phyloP scores from a whole-genome alignment of 2,113 vertebrate genomes.

The Zosterops borbonicus region DNA sequence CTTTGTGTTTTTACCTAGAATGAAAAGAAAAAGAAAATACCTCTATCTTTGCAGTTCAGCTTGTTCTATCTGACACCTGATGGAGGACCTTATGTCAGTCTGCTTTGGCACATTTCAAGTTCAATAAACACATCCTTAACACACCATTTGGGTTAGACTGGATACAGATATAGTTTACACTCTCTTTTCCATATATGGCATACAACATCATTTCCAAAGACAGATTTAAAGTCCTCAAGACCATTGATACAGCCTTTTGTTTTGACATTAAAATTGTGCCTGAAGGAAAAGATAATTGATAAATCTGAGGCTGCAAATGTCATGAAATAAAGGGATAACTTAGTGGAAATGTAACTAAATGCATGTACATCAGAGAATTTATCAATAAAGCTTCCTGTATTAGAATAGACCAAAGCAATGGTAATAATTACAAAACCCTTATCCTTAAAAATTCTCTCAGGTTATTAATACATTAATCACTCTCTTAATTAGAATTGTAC shows the following conservation, averaged over 20 bases:
- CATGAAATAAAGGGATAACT: not conserved
- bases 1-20: not conserved
- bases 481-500: slow-evolving; percentile 48
- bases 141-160: not conserved
- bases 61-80: not conserved
- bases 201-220: not conserved
- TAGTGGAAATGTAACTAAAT: not conserved
- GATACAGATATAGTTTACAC: not conserved
- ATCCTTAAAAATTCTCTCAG: not conserved
- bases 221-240: not conserved
- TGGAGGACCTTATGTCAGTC: not conserved
- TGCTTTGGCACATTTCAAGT: not conserved
- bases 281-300: not conserved
- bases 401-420: not conserved
- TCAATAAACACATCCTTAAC: not conserved
- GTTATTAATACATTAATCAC: slow-evolving; percentile 53
- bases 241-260: not conserved
- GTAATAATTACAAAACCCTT: not conserved
- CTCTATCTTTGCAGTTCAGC: not conserved
- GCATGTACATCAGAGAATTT: not conserved
- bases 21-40: not conserved
- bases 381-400: not conserved
- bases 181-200: not conserved
- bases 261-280: not conserved
- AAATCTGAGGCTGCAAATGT: not conserved